phyloP scores from a whole-genome alignment of 2,113 vertebrate genomes.

The Neolamprologus modestus region DNA sequence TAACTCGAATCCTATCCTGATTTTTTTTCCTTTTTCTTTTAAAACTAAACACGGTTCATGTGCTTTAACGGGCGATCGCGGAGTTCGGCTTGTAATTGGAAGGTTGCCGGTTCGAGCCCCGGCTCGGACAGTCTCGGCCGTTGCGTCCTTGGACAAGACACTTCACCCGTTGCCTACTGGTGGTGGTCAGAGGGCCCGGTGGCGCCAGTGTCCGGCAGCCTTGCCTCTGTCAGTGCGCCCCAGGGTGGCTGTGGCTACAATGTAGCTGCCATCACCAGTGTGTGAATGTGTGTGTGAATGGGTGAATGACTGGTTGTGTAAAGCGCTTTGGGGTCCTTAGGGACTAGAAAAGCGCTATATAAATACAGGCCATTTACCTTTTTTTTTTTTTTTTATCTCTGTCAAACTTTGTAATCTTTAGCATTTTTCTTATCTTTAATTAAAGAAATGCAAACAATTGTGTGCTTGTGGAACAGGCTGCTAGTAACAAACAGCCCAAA shows the following conservation, averaged over 20 bases:
- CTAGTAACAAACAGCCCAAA: fast-evolving
- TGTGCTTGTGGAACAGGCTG: neutral
- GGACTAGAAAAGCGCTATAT: too few species aligned
- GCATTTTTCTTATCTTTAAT: neutral
- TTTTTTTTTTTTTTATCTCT: neutral
- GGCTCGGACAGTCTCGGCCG: fast-evolving
- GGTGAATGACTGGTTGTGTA: too few species aligned
- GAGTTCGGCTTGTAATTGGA: fast-evolving
- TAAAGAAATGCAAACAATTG: neutral
- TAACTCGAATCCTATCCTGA: neutral
- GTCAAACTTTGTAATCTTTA: fast-evolving
- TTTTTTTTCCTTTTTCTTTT: neutral
- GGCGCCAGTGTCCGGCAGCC: neutral
- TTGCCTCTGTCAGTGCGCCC: fast-evolving
- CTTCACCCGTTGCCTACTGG: neutral
- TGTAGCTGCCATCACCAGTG: neutral
- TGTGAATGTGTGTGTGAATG: too few species aligned
- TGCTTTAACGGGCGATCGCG: fast-evolving
- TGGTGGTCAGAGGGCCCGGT: neutral
- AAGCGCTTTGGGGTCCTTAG: too few species aligned
- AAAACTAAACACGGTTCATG: neutral
- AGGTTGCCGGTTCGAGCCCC: neutral
- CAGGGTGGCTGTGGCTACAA: neutral
- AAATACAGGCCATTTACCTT: too few species aligned
- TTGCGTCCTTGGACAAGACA: neutral